Evolutionary conservation across 2,113 vertebrate species (phyloP).

Genomic region (Apodemus speciosus): DNA sequence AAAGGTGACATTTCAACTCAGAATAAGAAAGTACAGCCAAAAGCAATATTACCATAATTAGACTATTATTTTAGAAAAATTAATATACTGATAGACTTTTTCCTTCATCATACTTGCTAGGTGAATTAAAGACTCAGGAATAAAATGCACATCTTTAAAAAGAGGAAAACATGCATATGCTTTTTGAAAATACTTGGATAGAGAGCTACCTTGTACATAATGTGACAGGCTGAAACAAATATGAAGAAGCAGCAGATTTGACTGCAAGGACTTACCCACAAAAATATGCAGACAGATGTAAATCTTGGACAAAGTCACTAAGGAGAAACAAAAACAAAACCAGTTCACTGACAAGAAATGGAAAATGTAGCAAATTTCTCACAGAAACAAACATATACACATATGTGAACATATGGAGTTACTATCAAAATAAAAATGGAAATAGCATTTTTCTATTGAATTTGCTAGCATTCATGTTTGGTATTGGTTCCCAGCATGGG

Average conservation of each 20-base stretch:
- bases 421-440: not conserved
- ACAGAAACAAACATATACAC: not conserved
- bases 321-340: not conserved
- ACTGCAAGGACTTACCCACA: not conserved
- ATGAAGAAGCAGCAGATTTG: not conserved
- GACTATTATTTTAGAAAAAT: conserved; percentile 40
- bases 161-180: not conserved
- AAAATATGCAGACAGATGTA: not conserved
- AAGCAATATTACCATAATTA: not conserved
- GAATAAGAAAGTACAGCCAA: not conserved
- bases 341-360: not conserved
- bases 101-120: not conserved
- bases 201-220: not conserved
- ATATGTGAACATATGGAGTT: not conserved
- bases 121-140: not conserved
- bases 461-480: not conserved
- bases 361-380: not conserved
- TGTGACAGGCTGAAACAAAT: not conserved
- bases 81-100: not conserved
- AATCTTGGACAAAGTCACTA: not conserved
- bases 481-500: not conserved
- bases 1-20: conserved; percentile 36
- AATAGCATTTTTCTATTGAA: not conserved
- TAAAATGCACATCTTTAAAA: conserved; percentile 22
- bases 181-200: not conserved